These are phyloP conservation scores for Ibidorhyncha struthersii DNA, from an alignment of 2,113 vertebrate genomes.

Conservation along the genomic window DNA sequence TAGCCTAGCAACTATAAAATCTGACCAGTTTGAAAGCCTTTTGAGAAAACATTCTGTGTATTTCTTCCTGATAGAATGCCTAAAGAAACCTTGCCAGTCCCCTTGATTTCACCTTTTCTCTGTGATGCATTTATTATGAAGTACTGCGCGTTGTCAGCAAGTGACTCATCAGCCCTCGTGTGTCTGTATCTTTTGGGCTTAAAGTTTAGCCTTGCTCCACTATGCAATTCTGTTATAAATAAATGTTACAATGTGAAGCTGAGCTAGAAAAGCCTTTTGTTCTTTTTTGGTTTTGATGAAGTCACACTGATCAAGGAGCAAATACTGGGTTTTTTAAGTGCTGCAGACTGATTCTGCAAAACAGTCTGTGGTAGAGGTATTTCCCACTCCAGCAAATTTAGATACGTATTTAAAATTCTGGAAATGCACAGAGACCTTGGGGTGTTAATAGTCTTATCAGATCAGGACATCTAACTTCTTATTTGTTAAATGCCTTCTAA, in stretches of 20 bases:
- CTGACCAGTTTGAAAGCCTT: background rate
- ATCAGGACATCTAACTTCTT: background rate
- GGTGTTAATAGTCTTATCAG: background rate
- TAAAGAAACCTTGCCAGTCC: background rate
- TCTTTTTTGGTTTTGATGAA: background rate
- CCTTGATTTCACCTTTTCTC: conserved; percentile 44
- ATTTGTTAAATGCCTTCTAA: background rate
- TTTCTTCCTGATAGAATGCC: background rate
- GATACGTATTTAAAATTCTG: background rate
- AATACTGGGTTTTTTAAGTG: background rate
- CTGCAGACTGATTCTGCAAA: background rate
- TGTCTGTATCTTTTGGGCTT: background rate
- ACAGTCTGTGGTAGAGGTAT: background rate
- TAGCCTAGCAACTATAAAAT: conserved; percentile 37
- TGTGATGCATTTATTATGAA: background rate
- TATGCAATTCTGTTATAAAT: background rate
- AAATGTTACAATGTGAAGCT: background rate
- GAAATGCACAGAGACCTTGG: background rate
- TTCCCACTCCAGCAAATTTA: background rate
- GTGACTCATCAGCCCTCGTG: background rate
- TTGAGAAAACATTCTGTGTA: background rate
- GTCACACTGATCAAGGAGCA: background rate
- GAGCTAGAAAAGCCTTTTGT: background rate
- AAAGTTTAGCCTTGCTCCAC: background rate
- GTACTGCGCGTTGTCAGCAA: background rate